Conservation (phyloP, 2,113 vertebrate species). For the Thermophis baileyi region DNA sequence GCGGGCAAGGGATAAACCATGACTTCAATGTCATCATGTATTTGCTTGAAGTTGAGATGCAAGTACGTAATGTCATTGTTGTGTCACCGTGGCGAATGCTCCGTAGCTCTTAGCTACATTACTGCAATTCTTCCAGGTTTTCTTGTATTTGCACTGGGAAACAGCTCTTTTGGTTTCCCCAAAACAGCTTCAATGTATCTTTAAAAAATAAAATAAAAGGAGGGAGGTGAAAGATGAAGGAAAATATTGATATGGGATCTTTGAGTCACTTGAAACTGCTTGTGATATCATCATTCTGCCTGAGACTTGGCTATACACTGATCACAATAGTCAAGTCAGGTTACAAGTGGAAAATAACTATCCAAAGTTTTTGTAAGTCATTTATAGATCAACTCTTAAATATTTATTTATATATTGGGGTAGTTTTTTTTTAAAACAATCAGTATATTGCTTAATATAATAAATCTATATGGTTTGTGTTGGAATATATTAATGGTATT, state of each 20-base stretch:
- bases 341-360: background rate
- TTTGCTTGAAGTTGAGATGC: background rate
- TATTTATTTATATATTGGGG: background rate
- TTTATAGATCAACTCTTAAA: background rate
- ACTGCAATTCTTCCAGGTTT: background rate
- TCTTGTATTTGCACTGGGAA: background rate
- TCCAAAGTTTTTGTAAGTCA: background rate
- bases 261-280: background rate
- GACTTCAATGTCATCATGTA: background rate
- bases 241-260: background rate
- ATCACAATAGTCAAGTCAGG: background rate
- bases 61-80: background rate
- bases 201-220: background rate
- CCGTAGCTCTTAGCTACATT: background rate
- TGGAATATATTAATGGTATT: background rate
- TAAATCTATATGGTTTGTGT: constrained; percentile 23
- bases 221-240: background rate
- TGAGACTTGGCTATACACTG: background rate
- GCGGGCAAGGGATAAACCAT: background rate
- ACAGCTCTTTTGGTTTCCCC: background rate
- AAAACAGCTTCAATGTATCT: background rate
- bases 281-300: background rate
- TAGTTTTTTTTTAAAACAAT: background rate
- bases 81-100: background rate
- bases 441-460: background rate